Conservation (phyloP, 2,888 invertebrate genomes). For the Notodonta ziczac region DNA sequence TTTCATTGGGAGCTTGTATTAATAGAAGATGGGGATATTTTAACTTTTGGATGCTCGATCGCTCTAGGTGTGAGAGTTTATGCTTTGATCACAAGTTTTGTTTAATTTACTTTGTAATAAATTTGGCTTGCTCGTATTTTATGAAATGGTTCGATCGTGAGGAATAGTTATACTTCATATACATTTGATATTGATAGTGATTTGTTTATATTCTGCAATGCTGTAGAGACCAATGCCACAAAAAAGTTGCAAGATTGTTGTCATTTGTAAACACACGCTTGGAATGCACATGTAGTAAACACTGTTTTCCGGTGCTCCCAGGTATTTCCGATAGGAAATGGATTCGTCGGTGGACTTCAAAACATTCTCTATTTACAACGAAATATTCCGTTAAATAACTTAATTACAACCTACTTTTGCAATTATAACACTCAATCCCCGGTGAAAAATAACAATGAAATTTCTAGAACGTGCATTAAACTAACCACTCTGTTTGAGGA, state of each 20-base stretch:
- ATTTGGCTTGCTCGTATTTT: background rate
- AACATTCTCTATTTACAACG: no score
- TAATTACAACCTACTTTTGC: background rate
- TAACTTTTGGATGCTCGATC: background rate
- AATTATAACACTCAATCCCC: background rate
- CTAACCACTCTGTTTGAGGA: slow-evolving; percentile 21
- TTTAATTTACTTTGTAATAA: background rate
- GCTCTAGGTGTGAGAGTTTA: background rate
- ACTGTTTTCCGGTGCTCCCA: slow-evolving; percentile 22
- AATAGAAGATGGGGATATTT: slow-evolving; percentile 10
- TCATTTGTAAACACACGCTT: background rate
- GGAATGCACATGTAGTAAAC: slow-evolving; percentile 12
- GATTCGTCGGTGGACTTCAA: slow-evolving; percentile 29
- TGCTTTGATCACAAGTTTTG: background rate
- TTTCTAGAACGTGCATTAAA: background rate
- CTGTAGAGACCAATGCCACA: background rate
- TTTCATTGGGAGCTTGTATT: slow-evolving; percentile 18
- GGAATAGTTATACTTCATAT: no score
- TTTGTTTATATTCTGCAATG: background rate
- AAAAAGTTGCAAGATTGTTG: background rate
- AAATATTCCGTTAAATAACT: background rate
- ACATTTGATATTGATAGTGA: background rate
- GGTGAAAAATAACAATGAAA: background rate
- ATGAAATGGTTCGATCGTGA: background rate
- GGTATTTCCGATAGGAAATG: slow-evolving; percentile 51